Base-by-base conservation (phyloP, 2,113 vertebrate species). In the Chaetodon auriga region DNA sequence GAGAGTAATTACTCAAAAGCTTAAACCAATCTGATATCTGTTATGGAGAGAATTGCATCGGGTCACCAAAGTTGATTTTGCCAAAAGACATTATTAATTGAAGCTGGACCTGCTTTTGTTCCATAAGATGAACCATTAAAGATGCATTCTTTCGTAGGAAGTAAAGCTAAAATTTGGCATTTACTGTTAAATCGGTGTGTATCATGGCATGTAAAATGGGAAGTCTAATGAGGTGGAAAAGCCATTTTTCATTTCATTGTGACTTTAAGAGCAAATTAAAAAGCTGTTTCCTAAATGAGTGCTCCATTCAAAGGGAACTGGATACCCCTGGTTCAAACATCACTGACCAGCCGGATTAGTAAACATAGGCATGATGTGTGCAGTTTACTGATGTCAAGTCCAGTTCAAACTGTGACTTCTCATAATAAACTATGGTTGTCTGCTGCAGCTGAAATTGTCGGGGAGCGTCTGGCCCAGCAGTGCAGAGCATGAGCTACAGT, bases 191-290 rank as follows among this genome's bases (percentile, higher is more conserved):
- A 75, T 58, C 38, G 49, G n/a, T 74, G 55, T 48, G 38, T n/a
- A 54, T 78, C 10, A 36, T 77, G 41, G 36, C 48, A 72, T 53
- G 16, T 35, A 41, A 85, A 79, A 83, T 75, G 46, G 14, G 63
- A 58, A 83, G 82, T 16, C 18, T 53, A 81, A 72, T 68, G 48
- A 78, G 38, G 19, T 58, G 38, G 61, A 13, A 62, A 46, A 58
- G n/a, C 13, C 21, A 61, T 78, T 72, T 77, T 70, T 62, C 5
- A 65, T 81, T 69, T 83, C 19, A 58, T 10, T 71, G 15, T 72
- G 64, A 80, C 64, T 74, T 62, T 68, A 63, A 68, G n/a, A 78
- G 62, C 68, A 81, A 68, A 78, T 75, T 55, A 58, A 58, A 72
- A 66, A 58, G 43, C n/a, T 43, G 45, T 54, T 48, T 60, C 12